Base-by-base conservation (phyloP, 2,888 invertebrate species). In the Gastrophysa polygoni region DNA sequence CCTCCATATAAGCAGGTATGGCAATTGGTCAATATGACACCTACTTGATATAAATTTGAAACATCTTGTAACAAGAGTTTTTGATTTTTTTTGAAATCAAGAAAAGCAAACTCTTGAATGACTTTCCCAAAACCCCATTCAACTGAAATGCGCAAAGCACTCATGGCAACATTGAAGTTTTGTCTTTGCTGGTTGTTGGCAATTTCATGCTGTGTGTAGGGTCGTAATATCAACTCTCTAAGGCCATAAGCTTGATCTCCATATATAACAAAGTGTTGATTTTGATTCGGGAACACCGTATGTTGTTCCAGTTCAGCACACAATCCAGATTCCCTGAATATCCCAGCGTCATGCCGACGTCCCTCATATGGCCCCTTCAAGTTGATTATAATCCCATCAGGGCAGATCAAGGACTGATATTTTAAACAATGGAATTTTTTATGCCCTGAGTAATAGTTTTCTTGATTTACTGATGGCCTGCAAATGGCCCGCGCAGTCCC, bases 81-180 rank as follows among this genome's bases (percentile, higher is more conserved):
- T 59, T 66, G 66, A 47, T 69, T 68, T 63, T 69, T 70, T 64
- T 61, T 67, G 48, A 63, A 70, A 65, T 64, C 65, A 38, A 66
- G 51, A 57, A 60, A 64, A 38, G 63, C 68, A 64, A 70, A 67
- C 56, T 61, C 50, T 59, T 55, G 43, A 44, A 56, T 57, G 50
- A 67, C 59, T 61, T 67, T 67, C 32, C 52, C 52, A 57, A 69
- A 69, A 8, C 68, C 62, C 62, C 68, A 69, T 44, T 69, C 66
- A 11, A 69, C 69, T 44, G n/a, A n/a, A n/a, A n/a, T n/a, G n/a
- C n/a, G n/a, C n/a, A n/a, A n/a, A n/a, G n/a, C n/a, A n/a, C n/a
- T n/a, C n/a, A n/a, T n/a, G n/a, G n/a, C n/a, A n/a, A n/a, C n/a
- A n/a, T n/a, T n/a, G n/a, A n/a, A n/a, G n/a, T n/a, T n/a, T n/a